phyloP scores from a whole-genome alignment of 2,888 invertebrate species.

The Chymomyza caudatula region DNA sequence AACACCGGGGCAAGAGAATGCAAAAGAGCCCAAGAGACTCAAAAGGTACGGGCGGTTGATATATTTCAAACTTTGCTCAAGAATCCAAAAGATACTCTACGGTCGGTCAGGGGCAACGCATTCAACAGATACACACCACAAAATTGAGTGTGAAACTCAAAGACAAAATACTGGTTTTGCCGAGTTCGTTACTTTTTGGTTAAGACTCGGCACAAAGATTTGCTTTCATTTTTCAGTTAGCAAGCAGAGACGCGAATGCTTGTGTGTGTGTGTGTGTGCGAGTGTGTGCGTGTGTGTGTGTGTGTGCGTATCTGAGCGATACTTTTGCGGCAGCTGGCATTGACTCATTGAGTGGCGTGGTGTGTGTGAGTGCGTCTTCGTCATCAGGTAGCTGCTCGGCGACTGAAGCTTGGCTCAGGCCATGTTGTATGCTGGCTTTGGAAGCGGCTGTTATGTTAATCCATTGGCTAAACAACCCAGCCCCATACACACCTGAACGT shows the following conservation, averaged over 20 bases:
- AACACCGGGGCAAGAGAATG: neutral
- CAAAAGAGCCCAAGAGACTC: neutral
- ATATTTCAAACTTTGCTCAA: neutral
- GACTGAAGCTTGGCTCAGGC: neutral
- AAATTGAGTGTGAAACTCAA: constrained; percentile 19
- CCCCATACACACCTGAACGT: constrained; percentile 2
- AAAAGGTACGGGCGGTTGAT: neutral
- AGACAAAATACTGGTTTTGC: constrained; percentile 60
- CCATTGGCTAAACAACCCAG: constrained; percentile 48
- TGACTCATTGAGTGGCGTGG: constrained; percentile 22
- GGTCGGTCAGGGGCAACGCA: constrained; percentile 8
- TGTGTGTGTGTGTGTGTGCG: neutral
- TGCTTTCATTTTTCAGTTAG: constrained; percentile 71
- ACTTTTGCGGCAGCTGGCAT: constrained; percentile 26
- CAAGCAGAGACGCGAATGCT: constrained; percentile 8
- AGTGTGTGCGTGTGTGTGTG: neutral
- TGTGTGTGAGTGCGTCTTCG: neutral
- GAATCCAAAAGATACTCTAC: constrained; percentile 20
- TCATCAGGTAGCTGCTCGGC: constrained; percentile 43
- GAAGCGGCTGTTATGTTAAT: constrained; percentile 53
- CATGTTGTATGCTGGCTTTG: neutral
- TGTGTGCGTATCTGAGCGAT: constrained; percentile 26
- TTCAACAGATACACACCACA: constrained; percentile 62
- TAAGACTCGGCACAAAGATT: constrained; percentile 49
- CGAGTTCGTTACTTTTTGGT: constrained; percentile 44